Evolutionary conservation across 2,113 vertebrate species (phyloP).

Genomic region (Corythaeola cristata): DNA sequence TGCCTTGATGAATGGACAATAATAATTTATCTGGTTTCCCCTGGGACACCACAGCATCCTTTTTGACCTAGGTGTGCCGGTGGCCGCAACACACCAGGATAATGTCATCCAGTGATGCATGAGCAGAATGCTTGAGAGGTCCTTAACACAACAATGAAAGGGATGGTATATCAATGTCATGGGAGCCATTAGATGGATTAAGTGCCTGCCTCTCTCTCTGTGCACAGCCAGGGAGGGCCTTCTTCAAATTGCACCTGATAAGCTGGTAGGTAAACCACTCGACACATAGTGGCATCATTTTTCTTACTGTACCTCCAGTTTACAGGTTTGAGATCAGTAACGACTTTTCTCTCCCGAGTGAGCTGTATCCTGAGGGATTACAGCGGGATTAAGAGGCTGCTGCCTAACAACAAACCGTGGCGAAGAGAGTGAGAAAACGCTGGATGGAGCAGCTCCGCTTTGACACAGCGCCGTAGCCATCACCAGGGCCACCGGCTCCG

Average conservation of each 20-base stretch:
- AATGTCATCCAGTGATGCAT: not conserved
- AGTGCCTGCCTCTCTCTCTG: not conserved
- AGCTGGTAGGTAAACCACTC: not conserved
- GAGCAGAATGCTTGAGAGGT: not conserved
- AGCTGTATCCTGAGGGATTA: not conserved
- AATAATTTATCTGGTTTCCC: not conserved
- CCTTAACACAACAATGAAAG: not conserved
- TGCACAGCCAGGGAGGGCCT: not conserved
- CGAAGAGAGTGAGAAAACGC: not conserved
- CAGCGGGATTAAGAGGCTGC: not conserved
- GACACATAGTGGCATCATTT: not conserved
- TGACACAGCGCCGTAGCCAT: not conserved
- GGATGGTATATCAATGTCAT: not conserved
- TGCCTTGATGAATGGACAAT: not conserved
- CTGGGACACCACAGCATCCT: not conserved
- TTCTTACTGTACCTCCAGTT: not conserved
- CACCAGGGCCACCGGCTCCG: not conserved
- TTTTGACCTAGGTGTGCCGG: not conserved
- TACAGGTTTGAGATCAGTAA: not conserved
- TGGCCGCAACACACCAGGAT: not conserved
- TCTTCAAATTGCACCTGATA: not conserved
- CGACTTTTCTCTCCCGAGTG: not conserved
- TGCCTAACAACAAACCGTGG: not conserved
- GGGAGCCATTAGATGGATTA: not conserved
- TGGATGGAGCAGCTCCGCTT: not conserved